These are phyloP conservation scores for Tinea trinotella DNA, from an alignment of 2,888 invertebrate species.

Conservation along the genomic window DNA sequence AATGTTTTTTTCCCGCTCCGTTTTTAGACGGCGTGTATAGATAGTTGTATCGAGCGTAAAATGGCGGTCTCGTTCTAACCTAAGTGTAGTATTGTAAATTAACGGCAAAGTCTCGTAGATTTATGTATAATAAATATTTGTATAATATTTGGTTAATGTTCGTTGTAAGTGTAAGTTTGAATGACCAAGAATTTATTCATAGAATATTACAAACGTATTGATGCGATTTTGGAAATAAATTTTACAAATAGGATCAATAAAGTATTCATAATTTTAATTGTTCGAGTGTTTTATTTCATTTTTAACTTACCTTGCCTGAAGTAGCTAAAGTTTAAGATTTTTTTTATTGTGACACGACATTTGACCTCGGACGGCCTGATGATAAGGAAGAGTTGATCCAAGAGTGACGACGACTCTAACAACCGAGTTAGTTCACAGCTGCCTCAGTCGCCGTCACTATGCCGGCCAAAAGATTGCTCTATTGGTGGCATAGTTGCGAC, in stretches of 20 bases:
- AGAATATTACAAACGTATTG: slow-evolving; percentile 63
- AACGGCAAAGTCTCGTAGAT: background rate
- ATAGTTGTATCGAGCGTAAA: background rate
- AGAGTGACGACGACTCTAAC: no score
- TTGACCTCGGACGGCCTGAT: no score
- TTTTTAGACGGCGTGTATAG: no score
- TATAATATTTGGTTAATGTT: slow-evolving; percentile 4
- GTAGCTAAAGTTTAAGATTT: no score
- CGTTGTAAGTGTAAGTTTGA: slow-evolving; percentile 50
- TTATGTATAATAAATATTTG: background rate
- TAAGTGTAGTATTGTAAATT: background rate
- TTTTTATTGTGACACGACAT: no score
- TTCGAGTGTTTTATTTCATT: slow-evolving; percentile 31
- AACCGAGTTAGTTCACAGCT: no score
- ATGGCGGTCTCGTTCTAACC: background rate
- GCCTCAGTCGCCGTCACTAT: no score
- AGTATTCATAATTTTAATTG: slow-evolving; percentile 58
- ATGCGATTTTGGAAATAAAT: slow-evolving; percentile 68
- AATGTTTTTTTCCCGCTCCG: no score
- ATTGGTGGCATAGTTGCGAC: no score
- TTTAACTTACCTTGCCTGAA: no score
- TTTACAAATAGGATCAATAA: slow-evolving; percentile 71
- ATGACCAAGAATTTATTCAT: slow-evolving; percentile 68
- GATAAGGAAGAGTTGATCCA: no score
- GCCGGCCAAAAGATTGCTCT: no score